Evolutionary conservation across 2,888 invertebrate genomes (phyloP), one percentile per base, ranked within the genome.

Genomic region (Schrankia costaestrigalis): DNA sequence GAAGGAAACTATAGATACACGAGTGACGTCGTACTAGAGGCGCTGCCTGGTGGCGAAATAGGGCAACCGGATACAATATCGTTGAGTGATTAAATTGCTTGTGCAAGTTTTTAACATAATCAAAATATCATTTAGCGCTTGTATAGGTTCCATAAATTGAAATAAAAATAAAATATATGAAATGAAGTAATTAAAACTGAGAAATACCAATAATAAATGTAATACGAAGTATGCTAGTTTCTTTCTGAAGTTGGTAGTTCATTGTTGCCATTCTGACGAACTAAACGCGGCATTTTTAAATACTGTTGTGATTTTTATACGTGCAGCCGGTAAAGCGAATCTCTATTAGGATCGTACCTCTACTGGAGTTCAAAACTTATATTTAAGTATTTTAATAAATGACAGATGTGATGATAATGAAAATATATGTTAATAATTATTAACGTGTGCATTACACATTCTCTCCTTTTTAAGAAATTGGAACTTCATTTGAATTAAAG

Each of bases 1-100:
- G 88, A 87, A 88, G 85, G 88, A 84, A 85, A 85, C 82, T 85
- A 84, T 79, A 85, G 80, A 86, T 84, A 86, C 86, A 81, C 81
- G 79, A 84, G 78, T 84, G 86, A 87, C 85, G 83, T 83, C 72
- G 78, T 74, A 77, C 73, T 56, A 69, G 71, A 68, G 70, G 80
- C 85, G 85, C 82, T 76, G 75, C 57, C 86, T 79, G 65, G 79
- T 71, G 84, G 66, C 57, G 38, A 66, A 66, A 69, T 69, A 55
- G 42, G 31, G 61, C 56, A 60, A 69, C 78, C 81, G 79, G 81
- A 83, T 68, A 51, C 61, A 57, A 46, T 53, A 59, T 66, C 59
- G 56, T 73, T 74, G 65, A 74, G 51, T 36, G 43, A 47, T 43
- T 55, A 43, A 44, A 40, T 51, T 35, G 21, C 17, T 13, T 35